Conservation (phyloP, 2,113 vertebrate species). For the Cromileptes altivelis region DNA sequence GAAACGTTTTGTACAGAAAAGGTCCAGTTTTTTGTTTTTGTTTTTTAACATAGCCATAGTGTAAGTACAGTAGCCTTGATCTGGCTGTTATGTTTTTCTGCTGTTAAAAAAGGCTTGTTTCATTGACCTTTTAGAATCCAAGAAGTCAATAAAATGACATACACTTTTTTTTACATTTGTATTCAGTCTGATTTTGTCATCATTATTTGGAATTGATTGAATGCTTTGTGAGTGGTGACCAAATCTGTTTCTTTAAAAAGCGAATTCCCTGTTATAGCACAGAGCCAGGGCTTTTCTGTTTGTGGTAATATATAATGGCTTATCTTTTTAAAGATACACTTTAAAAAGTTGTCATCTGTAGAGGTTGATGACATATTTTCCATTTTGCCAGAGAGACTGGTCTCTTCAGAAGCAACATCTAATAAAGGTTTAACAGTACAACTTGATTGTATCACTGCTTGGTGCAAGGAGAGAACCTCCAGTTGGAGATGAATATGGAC, state of each 20-base stretch:
- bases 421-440: too few relatives aligned
- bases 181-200: conserved; percentile 23
- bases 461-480: too few relatives aligned
- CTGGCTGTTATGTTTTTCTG: conserved; percentile 40
- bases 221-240: not conserved
- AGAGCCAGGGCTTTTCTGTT: not conserved
- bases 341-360: not conserved
- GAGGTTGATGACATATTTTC: too few relatives aligned
- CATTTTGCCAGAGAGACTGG: too few relatives aligned
- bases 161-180: conserved; percentile 32
- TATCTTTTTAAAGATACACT: not conserved
- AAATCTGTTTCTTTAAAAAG: not conserved
- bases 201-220: conserved; percentile 8
- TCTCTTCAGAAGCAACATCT: too few relatives aligned
- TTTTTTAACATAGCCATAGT: conserved; percentile 39
- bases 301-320: not conserved
- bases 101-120: conserved; percentile 24
- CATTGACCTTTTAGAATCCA: conserved; percentile 38
- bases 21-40: conserved; percentile 47
- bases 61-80: conserved; percentile 24
- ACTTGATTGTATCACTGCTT: too few relatives aligned
- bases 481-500: too few relatives aligned
- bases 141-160: conserved; percentile 63
- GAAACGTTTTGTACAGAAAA: conserved; percentile 59
- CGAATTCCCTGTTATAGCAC: not conserved